phyloP scores from a whole-genome alignment of 1,140 invertebrate species.

The Nymphalis io region DNA sequence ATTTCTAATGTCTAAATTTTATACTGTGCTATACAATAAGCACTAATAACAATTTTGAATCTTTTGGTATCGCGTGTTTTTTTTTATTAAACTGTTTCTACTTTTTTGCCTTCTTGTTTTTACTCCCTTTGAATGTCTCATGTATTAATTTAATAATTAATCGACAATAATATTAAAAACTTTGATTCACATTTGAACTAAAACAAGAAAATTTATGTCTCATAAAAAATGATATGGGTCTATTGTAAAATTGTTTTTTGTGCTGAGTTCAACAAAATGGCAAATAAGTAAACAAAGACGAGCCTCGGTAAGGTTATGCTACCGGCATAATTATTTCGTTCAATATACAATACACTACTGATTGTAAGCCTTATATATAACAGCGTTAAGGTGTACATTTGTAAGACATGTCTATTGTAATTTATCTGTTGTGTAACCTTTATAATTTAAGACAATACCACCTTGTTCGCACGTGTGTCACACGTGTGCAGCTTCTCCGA shows the following conservation, averaged over 20 bases:
- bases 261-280: constrained; percentile 11
- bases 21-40: no score
- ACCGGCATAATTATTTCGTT: constrained; percentile 36
- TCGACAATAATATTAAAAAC: no score
- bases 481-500: constrained; percentile 41
- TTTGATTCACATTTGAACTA: neutral
- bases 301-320: constrained; percentile 28
- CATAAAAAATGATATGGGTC: constrained; percentile 24
- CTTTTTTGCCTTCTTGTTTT: no score
- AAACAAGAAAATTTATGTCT: neutral
- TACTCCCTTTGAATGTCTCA: no score
- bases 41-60: no score
- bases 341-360: neutral
- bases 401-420: constrained; percentile 11
- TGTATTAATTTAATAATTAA: no score
- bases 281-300: constrained; percentile 27
- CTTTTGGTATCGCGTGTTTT: no score
- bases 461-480: constrained; percentile 50
- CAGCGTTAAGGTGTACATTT: neutral
- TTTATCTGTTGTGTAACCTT: constrained; percentile 39
- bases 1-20: no score
- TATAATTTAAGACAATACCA: constrained; percentile 49
- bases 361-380: neutral
- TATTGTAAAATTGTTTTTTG: constrained; percentile 22
- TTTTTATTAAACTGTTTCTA: no score